Evolutionary conservation across 2,797 vertebrate species (phyloP).

Genomic region (Eupleurogrammus muticus): DNA sequence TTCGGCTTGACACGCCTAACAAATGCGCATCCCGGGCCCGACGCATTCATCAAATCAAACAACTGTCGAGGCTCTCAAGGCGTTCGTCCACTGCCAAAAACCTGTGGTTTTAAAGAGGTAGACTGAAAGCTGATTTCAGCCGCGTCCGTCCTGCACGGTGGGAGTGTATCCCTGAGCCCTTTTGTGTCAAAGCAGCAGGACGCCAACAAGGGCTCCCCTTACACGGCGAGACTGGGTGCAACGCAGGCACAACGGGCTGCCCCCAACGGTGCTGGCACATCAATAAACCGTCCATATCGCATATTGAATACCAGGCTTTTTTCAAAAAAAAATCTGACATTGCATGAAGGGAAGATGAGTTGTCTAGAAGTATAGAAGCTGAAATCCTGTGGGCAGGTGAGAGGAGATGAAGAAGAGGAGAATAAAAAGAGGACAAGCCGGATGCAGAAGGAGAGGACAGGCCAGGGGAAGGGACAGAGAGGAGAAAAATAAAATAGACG

Average conservation of each 20-base stretch:
- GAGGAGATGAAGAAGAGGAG: conserved; percentile 7
- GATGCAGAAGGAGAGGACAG: conserved; percentile 24
- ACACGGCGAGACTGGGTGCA: conserved; percentile 40
- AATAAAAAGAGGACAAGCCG: conserved; percentile 25
- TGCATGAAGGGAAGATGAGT: background rate
- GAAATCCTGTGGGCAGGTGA: conserved; percentile 6
- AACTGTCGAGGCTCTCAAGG: conserved; percentile 1
- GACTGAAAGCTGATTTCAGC: conserved; percentile 19
- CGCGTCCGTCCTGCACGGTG: conserved; percentile 2
- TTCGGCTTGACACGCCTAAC: background rate
- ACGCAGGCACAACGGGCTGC: conserved; percentile 24
- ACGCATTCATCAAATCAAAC: conserved; percentile 20
- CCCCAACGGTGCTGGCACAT: conserved; percentile 34
- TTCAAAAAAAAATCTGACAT: background rate
- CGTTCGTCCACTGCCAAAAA: conserved; percentile 23
- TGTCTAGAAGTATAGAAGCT: background rate
- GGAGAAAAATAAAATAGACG: conserved; percentile 13
- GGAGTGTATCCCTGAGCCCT: conserved; percentile 19
- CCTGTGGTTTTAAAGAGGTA: conserved; percentile 9
- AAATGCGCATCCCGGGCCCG: conserved; percentile 2
- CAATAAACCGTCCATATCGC: conserved; percentile 26
- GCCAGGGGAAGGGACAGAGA: background rate
- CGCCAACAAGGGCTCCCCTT: conserved; percentile 44
- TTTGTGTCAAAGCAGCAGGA: conserved; percentile 8
- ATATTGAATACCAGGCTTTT: conserved; percentile 9